phyloP scores from a whole-genome alignment of 2,888 invertebrate species.

The Drosophila ezoana region DNA sequence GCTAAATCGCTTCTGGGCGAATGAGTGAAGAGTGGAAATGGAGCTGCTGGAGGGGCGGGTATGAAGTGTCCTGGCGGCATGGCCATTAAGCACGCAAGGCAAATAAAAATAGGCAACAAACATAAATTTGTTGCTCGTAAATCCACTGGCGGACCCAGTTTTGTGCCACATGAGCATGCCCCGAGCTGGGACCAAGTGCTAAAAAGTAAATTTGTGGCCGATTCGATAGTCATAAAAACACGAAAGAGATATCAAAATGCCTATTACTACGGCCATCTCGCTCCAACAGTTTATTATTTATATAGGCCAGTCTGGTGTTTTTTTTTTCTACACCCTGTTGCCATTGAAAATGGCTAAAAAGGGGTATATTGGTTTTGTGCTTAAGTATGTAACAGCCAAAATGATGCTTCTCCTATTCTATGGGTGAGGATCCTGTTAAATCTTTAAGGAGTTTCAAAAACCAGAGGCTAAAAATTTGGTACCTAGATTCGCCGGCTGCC shows the following conservation, averaged over 20 bases:
- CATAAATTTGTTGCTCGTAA: constrained; percentile 80
- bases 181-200: constrained; percentile 76
- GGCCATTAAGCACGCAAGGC: constrained; percentile 79
- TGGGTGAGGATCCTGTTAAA: too few relatives aligned
- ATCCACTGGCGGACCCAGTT: constrained; percentile 65
- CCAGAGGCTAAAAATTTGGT: too few relatives aligned
- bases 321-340: background rate
- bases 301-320: constrained; percentile 44
- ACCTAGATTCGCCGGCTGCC: too few relatives aligned
- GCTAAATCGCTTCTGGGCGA: constrained; percentile 51
- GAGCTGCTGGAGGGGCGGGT: background rate
- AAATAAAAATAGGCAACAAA: constrained; percentile 80
- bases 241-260: constrained; percentile 53
- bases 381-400: background rate
- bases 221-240: constrained; percentile 78
- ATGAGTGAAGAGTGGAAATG: constrained; percentile 8
- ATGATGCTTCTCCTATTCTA: too few relatives aligned
- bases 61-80: constrained; percentile 34
- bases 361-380: constrained; percentile 1
- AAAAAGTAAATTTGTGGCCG: constrained; percentile 82
- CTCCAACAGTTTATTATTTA: constrained; percentile 66
- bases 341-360: background rate
- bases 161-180: constrained; percentile 61
- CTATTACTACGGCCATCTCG: constrained; percentile 29
- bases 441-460: too few relatives aligned